These are phyloP conservation scores for Spilogale gracilis DNA, from an alignment of 2,113 vertebrate species.

Conservation along the genomic window DNA sequence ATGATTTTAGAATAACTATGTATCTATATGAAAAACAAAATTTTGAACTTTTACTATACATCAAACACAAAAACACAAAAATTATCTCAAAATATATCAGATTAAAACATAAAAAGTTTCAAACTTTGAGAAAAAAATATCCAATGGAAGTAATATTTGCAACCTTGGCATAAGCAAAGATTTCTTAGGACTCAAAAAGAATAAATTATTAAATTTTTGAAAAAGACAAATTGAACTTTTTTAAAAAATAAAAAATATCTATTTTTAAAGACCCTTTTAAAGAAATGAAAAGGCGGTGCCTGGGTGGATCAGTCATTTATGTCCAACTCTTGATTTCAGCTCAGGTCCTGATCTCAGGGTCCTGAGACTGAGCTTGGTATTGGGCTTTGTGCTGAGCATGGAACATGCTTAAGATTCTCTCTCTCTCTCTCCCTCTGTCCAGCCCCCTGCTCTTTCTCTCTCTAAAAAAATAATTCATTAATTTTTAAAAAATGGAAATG, in stretches of 20 bases:
- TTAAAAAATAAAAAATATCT: not conserved
- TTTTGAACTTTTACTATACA: not conserved
- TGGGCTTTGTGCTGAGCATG: not conserved
- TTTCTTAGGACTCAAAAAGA: not conserved
- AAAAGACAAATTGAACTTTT: not conserved
- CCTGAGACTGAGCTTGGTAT: too few relatives aligned
- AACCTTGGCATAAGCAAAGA: not conserved
- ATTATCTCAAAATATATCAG: not conserved
- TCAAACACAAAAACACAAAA: constrained; percentile 1
- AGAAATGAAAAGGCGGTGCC: not conserved
- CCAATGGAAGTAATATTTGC: not conserved
- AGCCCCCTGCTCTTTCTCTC: not conserved
- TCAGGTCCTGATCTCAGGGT: too few relatives aligned
- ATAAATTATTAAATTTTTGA: not conserved
- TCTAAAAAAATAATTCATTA: not conserved
- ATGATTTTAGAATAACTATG: not conserved
- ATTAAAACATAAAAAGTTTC: not conserved
- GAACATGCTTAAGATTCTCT: not conserved
- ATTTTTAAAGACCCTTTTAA: not conserved
- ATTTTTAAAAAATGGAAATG: not conserved
- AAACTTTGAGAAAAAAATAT: not conserved
- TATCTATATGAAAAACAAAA: not conserved
- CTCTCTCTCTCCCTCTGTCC: too few relatives aligned
- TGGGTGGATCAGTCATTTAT: too few relatives aligned
- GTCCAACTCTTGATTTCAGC: too few relatives aligned